Evolutionary conservation across 2,888 invertebrate genomes (phyloP).

Genomic region (Xestobium rufovillosum): DNA sequence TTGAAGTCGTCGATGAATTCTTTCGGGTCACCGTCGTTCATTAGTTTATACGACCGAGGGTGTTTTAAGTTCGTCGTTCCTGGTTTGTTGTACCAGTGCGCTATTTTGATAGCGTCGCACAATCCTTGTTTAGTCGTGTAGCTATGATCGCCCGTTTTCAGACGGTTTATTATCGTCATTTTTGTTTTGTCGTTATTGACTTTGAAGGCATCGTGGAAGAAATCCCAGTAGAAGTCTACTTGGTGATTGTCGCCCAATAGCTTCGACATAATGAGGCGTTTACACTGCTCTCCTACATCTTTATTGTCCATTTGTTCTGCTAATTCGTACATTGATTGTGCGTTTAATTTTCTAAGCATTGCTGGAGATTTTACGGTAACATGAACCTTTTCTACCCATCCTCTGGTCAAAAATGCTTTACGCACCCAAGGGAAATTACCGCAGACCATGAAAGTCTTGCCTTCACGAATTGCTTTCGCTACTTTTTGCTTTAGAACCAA

Average conservation of each 20-base stretch:
- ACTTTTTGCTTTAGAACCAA: too few species aligned
- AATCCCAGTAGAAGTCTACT: constrained; percentile 68
- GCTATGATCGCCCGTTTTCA: constrained; percentile 37
- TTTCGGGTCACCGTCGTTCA: constrained; percentile 49
- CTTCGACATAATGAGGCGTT: constrained; percentile 48
- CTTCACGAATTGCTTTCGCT: constrained; percentile 47
- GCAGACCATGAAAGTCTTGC: constrained; percentile 50
- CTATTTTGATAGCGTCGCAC: constrained; percentile 50
- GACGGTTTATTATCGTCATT: constrained; percentile 36
- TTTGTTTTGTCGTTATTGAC: constrained; percentile 35
- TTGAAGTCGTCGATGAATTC: constrained; percentile 66
- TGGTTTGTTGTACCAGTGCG: constrained; percentile 57
- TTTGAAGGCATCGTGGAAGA: constrained; percentile 35
- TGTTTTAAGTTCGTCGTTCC: constrained; percentile 57
- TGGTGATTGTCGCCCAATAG: constrained; percentile 54
- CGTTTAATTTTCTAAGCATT: constrained; percentile 26
- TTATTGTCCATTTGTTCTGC: constrained; percentile 31
- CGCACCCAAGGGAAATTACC: constrained; percentile 49
- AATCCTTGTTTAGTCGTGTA: constrained; percentile 48
- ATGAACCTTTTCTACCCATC: constrained; percentile 67
- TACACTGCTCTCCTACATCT: constrained; percentile 30
- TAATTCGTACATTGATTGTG: constrained; percentile 30
- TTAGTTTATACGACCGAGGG: constrained; percentile 65
- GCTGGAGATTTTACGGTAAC: constrained; percentile 34
- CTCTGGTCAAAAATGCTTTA: constrained; percentile 54